Evolutionary conservation across 2,888 invertebrate species (phyloP).

Genomic region (Pollenia amentaria): DNA sequence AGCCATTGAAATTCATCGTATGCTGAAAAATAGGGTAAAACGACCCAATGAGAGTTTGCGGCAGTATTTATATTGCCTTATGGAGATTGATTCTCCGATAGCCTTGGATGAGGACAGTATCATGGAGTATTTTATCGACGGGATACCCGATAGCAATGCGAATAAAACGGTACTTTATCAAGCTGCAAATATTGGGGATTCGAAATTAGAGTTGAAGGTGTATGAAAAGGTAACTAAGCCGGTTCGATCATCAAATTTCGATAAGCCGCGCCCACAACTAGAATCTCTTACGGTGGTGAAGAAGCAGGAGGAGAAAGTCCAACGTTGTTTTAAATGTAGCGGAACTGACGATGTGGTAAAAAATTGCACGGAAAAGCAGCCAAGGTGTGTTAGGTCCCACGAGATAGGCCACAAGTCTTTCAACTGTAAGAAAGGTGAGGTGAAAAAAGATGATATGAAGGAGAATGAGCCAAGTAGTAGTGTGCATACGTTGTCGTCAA

Average conservation of each 20-base stretch:
- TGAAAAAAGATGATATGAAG: background rate
- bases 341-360: too few relatives aligned
- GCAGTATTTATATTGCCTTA: conserved; percentile 9
- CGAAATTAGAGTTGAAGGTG: conserved; percentile 30
- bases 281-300: background rate
- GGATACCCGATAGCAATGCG: conserved; percentile 46
- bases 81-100: background rate
- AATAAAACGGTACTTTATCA: conserved; percentile 51
- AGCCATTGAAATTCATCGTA: conserved; percentile 60
- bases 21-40: too few relatives aligned
- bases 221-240: conserved; percentile 45
- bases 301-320: too few relatives aligned
- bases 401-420: conserved; percentile 30
- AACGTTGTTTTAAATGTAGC: too few relatives aligned
- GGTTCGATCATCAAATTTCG: background rate
- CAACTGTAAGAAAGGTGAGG: conserved; percentile 23
- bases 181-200: conserved; percentile 24
- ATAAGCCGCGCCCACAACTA: background rate
- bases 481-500: background rate
- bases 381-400: conserved; percentile 10
- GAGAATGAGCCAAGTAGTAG: background rate
- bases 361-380: too few relatives aligned
- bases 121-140: conserved; percentile 66
- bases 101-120: background rate
- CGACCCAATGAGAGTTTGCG: too few relatives aligned